A percentile compares a stretch with the other conserved stretches of the same genome.
phyloP scores from a whole-genome alignment of 2,113 vertebrate species.

The Gadus macrocephalus region DNA sequence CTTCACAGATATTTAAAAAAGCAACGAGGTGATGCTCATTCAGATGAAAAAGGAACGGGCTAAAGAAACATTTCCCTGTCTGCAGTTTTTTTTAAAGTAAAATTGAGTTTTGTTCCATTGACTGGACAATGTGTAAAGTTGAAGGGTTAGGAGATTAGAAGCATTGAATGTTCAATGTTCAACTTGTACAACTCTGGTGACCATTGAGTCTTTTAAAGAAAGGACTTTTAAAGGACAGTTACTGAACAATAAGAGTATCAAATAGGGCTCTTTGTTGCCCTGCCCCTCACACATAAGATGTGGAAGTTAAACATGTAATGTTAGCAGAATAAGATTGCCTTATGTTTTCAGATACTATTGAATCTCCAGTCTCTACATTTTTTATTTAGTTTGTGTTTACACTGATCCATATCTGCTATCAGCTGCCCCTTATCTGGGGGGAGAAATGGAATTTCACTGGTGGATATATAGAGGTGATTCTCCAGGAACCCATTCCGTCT shows the following conservation, averaged over 20 bases:
- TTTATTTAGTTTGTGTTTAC: slow-evolving; percentile 85
- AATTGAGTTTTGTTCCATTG: not conserved
- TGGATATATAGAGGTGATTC: slow-evolving; percentile 66
- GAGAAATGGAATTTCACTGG: slow-evolving; percentile 74
- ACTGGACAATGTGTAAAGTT: not conserved
- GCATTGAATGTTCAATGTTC: too few relatives aligned
- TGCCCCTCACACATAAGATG: slow-evolving; percentile 47
- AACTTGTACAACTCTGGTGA: too few relatives aligned
- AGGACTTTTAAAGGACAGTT: too few relatives aligned
- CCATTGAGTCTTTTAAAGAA: too few relatives aligned
- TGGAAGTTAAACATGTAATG: slow-evolving; percentile 71
- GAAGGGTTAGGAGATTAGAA: not conserved
- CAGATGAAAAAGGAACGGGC: not conserved
- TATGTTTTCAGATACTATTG: slow-evolving; percentile 74
- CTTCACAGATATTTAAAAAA: not conserved
- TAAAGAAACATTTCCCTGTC: not conserved
- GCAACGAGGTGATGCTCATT: not conserved
- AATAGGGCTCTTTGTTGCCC: slow-evolving; percentile 45
- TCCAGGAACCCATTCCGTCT: slow-evolving; percentile 73
- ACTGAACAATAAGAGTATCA: slow-evolving; percentile 38
- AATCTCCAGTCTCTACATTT: slow-evolving; percentile 67
- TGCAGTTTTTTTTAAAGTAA: not conserved
- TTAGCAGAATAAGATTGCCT: slow-evolving; percentile 76
- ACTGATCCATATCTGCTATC: slow-evolving; percentile 80
- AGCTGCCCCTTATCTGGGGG: slow-evolving; percentile 71